phyloP scores from a whole-genome alignment of 2,888 invertebrate species.

The Andrena bicolor region DNA sequence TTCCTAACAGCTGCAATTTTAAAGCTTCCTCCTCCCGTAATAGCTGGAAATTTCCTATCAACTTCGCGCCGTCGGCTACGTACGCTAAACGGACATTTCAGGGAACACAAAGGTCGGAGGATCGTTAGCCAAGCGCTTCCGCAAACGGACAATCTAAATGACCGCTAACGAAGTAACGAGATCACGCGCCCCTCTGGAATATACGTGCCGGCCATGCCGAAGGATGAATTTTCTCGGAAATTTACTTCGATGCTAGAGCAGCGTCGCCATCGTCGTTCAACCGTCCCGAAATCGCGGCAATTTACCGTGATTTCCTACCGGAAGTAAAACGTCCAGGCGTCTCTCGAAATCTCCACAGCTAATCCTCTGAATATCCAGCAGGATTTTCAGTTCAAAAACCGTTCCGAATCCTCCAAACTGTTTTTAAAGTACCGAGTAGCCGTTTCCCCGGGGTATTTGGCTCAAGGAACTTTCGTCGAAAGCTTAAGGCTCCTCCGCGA shows the following conservation, averaged over 20 bases:
- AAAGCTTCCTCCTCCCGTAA: neutral
- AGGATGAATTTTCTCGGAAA: conserved; percentile 43
- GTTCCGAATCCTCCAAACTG: too few species aligned
- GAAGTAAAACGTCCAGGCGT: neutral
- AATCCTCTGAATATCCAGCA: too few species aligned
- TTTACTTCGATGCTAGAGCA: conserved; percentile 12
- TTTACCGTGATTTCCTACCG: conserved; percentile 17
- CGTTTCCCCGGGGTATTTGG: too few species aligned
- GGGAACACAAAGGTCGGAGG: conserved; percentile 35
- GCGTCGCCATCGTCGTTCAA: neutral
- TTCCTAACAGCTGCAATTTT: neutral
- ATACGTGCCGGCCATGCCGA: neutral
- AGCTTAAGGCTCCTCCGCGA: too few species aligned
- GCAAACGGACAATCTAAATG: conserved; percentile 50
- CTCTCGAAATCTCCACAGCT: too few species aligned
- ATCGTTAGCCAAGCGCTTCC: conserved; percentile 42
- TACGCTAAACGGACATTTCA: neutral
- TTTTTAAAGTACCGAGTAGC: too few species aligned
- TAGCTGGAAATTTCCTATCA: neutral
- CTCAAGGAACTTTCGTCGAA: too few species aligned
- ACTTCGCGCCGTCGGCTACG: neutral
- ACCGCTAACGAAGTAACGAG: conserved; percentile 60
- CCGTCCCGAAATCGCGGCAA: conserved; percentile 13
- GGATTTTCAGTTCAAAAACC: neutral
- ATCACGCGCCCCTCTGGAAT: conserved; percentile 34